Evolutionary conservation across 2,888 invertebrate species (phyloP), one percentile per base, ranked within the genome.

Genomic region (Epiblema foenella): DNA sequence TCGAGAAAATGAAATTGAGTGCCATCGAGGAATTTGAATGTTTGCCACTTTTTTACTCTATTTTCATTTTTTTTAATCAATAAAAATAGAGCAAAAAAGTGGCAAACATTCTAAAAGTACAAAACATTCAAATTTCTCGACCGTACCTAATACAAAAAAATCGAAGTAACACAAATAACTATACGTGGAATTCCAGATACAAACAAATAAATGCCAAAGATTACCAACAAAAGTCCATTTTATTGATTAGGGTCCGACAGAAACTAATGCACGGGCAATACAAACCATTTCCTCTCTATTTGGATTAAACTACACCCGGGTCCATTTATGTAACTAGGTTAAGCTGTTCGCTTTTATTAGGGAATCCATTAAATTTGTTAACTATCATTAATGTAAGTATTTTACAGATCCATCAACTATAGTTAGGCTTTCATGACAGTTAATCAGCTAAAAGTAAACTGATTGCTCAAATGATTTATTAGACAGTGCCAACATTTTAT

Each of bases 221-320:
- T 70, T 66, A 63, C 52, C 51, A 37, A 60, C 59, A 37, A 65
- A 65, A 60, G 57, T 52, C 52, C 42, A 46, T 46, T 57, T 66
- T 66, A 70, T 60, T 71, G 71, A 71, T 67, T 62, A 49, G 37
- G 71, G 71, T 71, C 62, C 49, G 70, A 70, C 70, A 51, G 67
- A 39, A 62, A 71, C 66, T 62, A 71, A 71, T 62, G 71, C 56
- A 39, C 39, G 17, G 60, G 37, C 66, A 54, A 65, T 66, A 59
- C 56, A 60, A 56, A 67, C 49, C 71, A 62, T 67, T 67, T 54
- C 59, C 62, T 51, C 52, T 57, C 54, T 60, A 66, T 70, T 66
- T 59, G 65, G 70, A 70, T 69, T 56, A 65, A 65, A 65, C 65
- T 70, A 70, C 62, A 51, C 70, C 70, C 70, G 49, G 66, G 59